Conservation (phyloP, 2,888 invertebrate genomes). For the Choreutis nemorana region DNA sequence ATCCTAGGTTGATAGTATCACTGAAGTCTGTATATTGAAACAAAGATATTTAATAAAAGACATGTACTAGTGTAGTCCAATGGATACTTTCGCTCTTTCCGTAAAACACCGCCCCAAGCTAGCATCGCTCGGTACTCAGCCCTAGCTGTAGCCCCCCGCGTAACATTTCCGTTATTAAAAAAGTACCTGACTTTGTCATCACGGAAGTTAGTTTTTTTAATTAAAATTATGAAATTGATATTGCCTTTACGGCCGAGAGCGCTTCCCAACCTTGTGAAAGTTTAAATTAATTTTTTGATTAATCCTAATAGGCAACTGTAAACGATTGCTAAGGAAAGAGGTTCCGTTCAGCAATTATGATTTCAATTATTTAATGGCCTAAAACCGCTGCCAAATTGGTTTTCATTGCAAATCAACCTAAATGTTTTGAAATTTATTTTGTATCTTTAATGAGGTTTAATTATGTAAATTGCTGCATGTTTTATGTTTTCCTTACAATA, state of each 20-base stretch:
- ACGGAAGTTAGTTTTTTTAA: conserved; percentile 63
- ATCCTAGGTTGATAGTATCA: no score
- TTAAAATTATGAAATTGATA: conserved; percentile 69
- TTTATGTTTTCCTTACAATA: no score
- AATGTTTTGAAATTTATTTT: no score
- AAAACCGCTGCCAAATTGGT: conserved; percentile 23
- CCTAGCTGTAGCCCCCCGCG: conserved; percentile 28
- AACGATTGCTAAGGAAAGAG: conserved; percentile 59
- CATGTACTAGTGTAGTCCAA: no score
- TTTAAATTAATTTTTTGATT: conserved; percentile 67
- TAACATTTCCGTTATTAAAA: conserved; percentile 66
- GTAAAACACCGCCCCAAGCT: conserved; percentile 1
- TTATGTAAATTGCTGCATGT: no score
- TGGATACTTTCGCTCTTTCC: no score
- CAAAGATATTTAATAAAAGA: no score
- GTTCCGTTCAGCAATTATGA: conserved; percentile 51
- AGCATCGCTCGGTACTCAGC: conserved; percentile 17
- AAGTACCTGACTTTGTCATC: conserved; percentile 64
- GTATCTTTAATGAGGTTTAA: no score
- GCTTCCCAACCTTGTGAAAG: conserved; percentile 60
- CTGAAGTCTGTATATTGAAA: no score
- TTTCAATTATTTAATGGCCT: conserved; percentile 46
- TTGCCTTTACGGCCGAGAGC: conserved; percentile 56
- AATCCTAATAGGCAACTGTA: conserved; percentile 61
- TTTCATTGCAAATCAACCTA: no score